These are phyloP conservation scores for Heliornis fulica DNA, from an alignment of 2,113 vertebrate genomes.

Conservation along the genomic window DNA sequence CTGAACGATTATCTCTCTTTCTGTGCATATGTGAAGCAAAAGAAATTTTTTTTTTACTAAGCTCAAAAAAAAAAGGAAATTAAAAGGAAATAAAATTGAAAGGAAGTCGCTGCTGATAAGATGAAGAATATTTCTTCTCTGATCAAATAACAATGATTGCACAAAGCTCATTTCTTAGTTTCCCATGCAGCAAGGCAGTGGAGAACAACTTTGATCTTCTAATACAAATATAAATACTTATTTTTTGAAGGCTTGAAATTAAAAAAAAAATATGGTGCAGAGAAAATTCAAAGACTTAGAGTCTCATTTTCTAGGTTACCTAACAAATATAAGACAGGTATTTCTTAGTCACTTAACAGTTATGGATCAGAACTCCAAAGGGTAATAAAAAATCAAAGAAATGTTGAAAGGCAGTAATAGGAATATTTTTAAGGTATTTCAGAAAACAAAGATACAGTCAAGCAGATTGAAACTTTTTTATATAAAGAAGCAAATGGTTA, in stretches of 20 bases:
- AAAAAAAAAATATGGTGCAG: not conserved
- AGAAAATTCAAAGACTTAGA: not conserved
- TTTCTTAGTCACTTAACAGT: not conserved
- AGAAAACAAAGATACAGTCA: not conserved
- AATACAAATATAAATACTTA: not conserved
- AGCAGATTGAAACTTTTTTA: not conserved
- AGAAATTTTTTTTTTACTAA: not conserved
- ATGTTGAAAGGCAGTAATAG: not conserved
- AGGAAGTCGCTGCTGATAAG: not conserved
- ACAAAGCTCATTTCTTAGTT: not conserved
- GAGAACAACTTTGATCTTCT: not conserved
- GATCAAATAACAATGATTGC: not conserved
- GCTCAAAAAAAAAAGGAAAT: not conserved
- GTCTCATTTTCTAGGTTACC: not conserved
- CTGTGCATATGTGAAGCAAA: not conserved
- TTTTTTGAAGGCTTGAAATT: not conserved
- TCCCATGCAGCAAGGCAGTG: not conserved
- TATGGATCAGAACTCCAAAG: not conserved
- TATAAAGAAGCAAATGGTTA: not conserved
- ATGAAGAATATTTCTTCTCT: not conserved
- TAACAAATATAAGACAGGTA: not conserved
- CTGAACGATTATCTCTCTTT: not conserved
- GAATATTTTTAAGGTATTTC: not conserved
- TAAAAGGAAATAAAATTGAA: not conserved
- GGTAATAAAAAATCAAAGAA: not conserved